Conservation (phyloP, 2,888 invertebrate genomes). For the Pachymerium ferrugineum region DNA sequence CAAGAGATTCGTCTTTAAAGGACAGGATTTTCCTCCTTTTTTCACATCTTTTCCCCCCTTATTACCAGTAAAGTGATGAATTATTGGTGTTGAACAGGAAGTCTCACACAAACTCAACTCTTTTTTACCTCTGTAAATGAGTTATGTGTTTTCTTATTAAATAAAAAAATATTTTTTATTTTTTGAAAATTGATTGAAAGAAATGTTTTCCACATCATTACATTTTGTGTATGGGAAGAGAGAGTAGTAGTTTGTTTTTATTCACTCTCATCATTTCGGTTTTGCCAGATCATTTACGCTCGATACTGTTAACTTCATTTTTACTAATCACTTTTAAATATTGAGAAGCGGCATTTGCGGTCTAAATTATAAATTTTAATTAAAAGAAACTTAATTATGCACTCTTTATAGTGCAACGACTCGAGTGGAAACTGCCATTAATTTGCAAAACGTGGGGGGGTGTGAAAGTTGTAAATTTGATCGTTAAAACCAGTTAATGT, state of each 20-base stretch:
- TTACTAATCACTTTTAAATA: slow-evolving; percentile 8
- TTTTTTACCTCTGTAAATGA: no score
- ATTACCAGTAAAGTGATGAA: neutral
- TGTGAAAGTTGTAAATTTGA: slow-evolving; percentile 7
- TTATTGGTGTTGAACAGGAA: no score
- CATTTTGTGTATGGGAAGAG: no score
- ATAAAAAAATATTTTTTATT: no score
- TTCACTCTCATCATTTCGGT: neutral
- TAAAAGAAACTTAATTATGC: slow-evolving; percentile 13
- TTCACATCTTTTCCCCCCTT: neutral
- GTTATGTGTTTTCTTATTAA: no score
- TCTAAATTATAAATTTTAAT: slow-evolving; percentile 8
- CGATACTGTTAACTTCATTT: neutral
- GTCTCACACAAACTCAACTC: no score
- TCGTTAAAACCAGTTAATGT: slow-evolving; percentile 8
- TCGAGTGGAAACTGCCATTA: slow-evolving; percentile 8
- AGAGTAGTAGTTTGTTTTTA: no score
- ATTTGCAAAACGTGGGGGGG: slow-evolving; percentile 1
- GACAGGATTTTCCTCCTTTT: neutral
- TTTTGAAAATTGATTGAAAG: no score
- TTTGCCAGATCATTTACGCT: neutral
- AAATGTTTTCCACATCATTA: no score
- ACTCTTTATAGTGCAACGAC: neutral
- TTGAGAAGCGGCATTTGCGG: neutral
- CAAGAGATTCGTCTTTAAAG: neutral